Evolutionary conservation across 2,113 vertebrate species (phyloP).

Genomic region (Ellobius talpinus): DNA sequence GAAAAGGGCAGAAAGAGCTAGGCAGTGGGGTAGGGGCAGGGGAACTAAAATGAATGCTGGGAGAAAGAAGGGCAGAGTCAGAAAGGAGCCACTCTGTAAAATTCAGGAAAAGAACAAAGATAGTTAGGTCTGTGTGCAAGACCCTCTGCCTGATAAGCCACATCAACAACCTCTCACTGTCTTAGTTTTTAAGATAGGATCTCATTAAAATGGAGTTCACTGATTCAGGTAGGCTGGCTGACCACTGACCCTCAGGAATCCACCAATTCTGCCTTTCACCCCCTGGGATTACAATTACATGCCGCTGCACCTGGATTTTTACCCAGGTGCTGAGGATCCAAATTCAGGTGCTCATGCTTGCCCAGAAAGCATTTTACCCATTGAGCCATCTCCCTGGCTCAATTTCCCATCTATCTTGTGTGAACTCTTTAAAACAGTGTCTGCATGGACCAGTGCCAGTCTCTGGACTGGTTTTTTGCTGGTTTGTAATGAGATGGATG

Average conservation of each 20-base stretch:
- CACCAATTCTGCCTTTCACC: too few relatives aligned
- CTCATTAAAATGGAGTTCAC: not conserved
- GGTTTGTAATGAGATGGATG: slow-evolving; percentile 3
- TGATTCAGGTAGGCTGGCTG: not conserved
- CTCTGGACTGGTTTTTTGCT: slow-evolving; percentile 17
- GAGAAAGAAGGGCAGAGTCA: too few relatives aligned
- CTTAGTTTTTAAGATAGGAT: not conserved
- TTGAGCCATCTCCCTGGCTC: not conserved
- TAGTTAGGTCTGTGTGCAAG: not conserved
- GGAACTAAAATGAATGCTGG: too few relatives aligned
- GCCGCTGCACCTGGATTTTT: too few relatives aligned
- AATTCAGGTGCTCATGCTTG: not conserved
- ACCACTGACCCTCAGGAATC: not conserved
- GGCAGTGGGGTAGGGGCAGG: too few relatives aligned
- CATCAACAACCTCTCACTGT: too few relatives aligned
- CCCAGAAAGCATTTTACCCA: not conserved
- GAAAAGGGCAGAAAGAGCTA: too few relatives aligned
- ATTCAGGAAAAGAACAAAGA: not conserved
- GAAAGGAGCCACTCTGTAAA: not conserved
- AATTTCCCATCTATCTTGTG: slow-evolving; percentile 37
- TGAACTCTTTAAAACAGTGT: slow-evolving; percentile 38
- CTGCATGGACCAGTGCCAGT: not conserved
- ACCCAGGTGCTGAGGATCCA: not conserved
- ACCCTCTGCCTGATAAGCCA: not conserved
- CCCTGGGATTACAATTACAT: not conserved